phyloP scores from a whole-genome alignment of 2,797 vertebrate species.

The Coccyzus lansbergi region DNA sequence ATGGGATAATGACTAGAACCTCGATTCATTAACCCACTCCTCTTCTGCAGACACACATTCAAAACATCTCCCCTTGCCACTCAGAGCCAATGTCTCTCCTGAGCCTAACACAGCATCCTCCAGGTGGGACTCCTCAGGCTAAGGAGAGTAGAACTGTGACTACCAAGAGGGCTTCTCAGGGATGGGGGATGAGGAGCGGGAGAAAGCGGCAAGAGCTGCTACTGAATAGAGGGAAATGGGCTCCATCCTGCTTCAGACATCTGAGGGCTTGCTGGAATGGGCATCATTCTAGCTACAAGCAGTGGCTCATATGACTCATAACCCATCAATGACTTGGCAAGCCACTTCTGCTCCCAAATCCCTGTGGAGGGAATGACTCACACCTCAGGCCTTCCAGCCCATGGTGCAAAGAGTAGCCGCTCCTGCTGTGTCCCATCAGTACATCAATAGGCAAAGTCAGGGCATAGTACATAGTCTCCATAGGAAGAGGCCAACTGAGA shows the following conservation, averaged over 20 bases:
- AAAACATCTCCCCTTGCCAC: background rate
- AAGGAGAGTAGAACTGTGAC: background rate
- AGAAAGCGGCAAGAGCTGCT: background rate
- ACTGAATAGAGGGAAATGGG: background rate
- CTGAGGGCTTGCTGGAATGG: background rate
- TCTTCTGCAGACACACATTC: background rate
- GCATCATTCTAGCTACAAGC: background rate
- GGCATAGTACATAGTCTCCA: background rate
- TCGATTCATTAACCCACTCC: background rate
- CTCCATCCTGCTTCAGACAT: background rate
- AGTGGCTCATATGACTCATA: background rate
- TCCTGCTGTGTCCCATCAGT: background rate
- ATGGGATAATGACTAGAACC: background rate
- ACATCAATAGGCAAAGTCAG: background rate
- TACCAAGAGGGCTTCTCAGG: background rate
- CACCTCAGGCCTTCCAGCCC: background rate
- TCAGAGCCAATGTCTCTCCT: background rate
- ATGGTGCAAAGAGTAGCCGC: background rate
- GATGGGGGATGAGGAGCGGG: background rate
- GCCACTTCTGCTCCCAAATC: constrained; percentile 12
- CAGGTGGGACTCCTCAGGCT: background rate
- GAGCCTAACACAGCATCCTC: background rate
- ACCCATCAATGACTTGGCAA: background rate
- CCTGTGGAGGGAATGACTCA: background rate
- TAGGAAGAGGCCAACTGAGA: background rate